phyloP scores from a whole-genome alignment of 1,140 invertebrate species.

The Elymnias hypermnestra region DNA sequence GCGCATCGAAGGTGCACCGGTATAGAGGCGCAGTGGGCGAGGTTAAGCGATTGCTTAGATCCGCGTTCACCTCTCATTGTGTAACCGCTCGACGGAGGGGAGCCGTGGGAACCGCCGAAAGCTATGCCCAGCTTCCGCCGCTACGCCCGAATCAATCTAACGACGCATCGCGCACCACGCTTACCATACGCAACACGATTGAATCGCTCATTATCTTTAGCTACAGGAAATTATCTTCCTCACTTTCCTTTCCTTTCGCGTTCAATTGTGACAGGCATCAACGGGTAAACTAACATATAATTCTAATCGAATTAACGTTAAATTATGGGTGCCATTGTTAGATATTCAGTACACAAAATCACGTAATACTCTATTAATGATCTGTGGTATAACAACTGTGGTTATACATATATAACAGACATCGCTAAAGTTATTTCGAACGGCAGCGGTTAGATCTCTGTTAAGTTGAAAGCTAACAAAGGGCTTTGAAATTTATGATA shows the following conservation, averaged over 20 bases:
- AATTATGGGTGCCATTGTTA: background rate
- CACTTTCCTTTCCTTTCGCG: conserved; percentile 10
- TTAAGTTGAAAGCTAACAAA: conserved; percentile 48
- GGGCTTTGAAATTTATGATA: conserved; percentile 63
- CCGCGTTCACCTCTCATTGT: conserved; percentile 73
- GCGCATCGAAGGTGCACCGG: conserved; percentile 39
- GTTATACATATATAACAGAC: too few relatives aligned
- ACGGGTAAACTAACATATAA: background rate
- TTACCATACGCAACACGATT: conserved; percentile 48
- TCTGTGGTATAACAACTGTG: background rate
- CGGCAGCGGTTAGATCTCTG: conserved; percentile 17
- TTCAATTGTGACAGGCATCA: background rate
- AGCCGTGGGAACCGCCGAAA: conserved; percentile 72
- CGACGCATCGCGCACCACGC: conserved; percentile 58
- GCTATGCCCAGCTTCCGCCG: conserved; percentile 69
- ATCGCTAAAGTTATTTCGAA: conserved; percentile 1
- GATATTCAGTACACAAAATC: background rate
- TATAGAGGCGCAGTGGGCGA: conserved; percentile 65
- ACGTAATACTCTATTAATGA: background rate
- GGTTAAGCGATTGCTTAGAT: conserved; percentile 75
- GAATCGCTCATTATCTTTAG: conserved; percentile 57
- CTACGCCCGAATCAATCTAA: conserved; percentile 60
- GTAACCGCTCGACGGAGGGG: conserved; percentile 50
- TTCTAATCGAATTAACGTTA: background rate
- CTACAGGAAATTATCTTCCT: conserved; percentile 52